phyloP scores from a whole-genome alignment of 2,888 invertebrate species.

The Bombylius major region DNA sequence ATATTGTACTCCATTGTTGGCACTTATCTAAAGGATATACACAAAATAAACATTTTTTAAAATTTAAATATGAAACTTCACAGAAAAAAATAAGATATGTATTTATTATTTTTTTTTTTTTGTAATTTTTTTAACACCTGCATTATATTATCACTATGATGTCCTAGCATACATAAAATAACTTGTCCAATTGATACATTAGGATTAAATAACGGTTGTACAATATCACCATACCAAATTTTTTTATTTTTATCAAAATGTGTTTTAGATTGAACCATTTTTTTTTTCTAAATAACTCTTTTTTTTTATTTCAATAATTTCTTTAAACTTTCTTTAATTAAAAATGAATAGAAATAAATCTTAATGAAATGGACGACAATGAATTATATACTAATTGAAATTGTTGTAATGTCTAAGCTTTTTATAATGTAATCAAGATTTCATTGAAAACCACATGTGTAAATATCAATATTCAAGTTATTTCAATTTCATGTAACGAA shows the following conservation, averaged over 20 bases:
- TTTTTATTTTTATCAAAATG: background rate
- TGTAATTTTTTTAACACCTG: background rate
- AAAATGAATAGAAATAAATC: too few relatives aligned
- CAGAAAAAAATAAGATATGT: background rate
- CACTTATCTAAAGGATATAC: conserved; percentile 22
- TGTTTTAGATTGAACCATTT: background rate
- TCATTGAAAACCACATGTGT: too few relatives aligned
- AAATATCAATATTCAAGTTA: too few relatives aligned
- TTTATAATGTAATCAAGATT: too few relatives aligned
- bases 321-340: background rate
- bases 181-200: conserved; percentile 6
- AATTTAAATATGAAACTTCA: background rate
- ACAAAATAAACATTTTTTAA: background rate
- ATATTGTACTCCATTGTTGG: conserved; percentile 25
- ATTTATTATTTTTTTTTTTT: too few relatives aligned
- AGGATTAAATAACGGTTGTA: background rate
- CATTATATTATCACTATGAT: background rate
- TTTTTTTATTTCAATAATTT: background rate
- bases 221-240: conserved; percentile 1
- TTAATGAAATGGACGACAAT: too few relatives aligned
- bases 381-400: too few relatives aligned
- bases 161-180: background rate
- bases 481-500: too few relatives aligned
- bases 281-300: too few relatives aligned
- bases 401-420: too few relatives aligned